A percentile compares a stretch with the other conserved stretches of the same genome.
phyloP scores from a whole-genome alignment of 2,797 vertebrate genomes.

The Epinephelus awoara region DNA sequence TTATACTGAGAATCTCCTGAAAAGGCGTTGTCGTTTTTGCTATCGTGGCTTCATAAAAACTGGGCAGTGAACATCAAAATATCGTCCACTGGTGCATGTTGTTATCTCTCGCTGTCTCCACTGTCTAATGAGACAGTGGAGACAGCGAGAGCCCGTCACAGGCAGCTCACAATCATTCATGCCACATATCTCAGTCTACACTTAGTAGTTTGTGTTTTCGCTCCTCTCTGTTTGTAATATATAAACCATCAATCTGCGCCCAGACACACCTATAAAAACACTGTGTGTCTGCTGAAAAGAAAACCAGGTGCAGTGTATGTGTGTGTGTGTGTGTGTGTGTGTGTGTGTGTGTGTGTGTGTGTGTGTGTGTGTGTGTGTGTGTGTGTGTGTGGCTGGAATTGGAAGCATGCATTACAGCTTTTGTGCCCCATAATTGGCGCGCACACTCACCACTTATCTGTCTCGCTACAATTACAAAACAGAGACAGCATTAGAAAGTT shows the following conservation, averaged over 20 bases:
- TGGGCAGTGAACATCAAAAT: constrained; percentile 11
- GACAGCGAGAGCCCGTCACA: constrained; percentile 36
- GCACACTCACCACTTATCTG: constrained; percentile 54
- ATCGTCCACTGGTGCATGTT: constrained; percentile 3
- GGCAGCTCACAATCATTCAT: constrained; percentile 43
- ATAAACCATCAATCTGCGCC: constrained; percentile 48
- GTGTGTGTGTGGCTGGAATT: constrained; percentile 30
- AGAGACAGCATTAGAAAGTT: constrained; percentile 58
- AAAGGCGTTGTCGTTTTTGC: constrained; percentile 1
- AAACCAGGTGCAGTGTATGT: constrained; percentile 9
- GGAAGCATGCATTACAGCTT: constrained; percentile 40
- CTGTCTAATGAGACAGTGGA: too few species aligned
- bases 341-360: constrained; percentile 21
- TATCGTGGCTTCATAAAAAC: constrained; percentile 12
- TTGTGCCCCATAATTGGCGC: constrained; percentile 56
- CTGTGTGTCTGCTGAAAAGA: constrained; percentile 44
- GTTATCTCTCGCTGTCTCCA: constrained; percentile 10
- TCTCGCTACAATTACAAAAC: constrained; percentile 60
- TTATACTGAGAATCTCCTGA: neutral
- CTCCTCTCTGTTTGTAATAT: constrained; percentile 29
- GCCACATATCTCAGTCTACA: constrained; percentile 24
- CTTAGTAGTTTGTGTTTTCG: constrained; percentile 26
- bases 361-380: constrained; percentile 26
- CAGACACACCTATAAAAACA: constrained; percentile 56
- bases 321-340: constrained; percentile 20